phyloP scores from a whole-genome alignment of 1,140 invertebrate genomes.

The Drosophila pachea region DNA sequence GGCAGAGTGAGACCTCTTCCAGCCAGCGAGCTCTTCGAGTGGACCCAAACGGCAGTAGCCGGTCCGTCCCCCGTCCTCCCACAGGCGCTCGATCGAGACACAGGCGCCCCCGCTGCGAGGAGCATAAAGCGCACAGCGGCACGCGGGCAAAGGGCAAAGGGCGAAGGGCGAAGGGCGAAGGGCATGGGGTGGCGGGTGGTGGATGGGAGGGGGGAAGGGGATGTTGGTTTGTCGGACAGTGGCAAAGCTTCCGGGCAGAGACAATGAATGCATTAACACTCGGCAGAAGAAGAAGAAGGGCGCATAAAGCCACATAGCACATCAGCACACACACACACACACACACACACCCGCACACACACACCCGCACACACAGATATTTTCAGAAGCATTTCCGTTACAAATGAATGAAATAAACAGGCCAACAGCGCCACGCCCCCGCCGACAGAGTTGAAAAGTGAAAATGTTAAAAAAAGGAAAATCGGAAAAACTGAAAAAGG shows the following conservation, averaged over 20 bases:
- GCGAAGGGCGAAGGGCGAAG: too few relatives aligned
- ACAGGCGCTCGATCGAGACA: too few relatives aligned
- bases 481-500: not conserved
- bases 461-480: slow-evolving; percentile 1
- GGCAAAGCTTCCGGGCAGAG: slow-evolving; percentile 57
- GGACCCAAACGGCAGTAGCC: too few relatives aligned
- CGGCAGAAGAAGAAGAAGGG: not conserved
- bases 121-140: slow-evolving; percentile 68
- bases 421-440: slow-evolving; percentile 10
- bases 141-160: not conserved
- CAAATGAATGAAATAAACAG: slow-evolving; percentile 72
- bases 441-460: slow-evolving; percentile 25
- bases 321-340: slow-evolving; percentile 29
- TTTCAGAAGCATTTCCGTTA: slow-evolving; percentile 76
- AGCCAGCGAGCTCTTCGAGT: too few relatives aligned
- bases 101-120: slow-evolving; percentile 4
- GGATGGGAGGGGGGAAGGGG: too few relatives aligned
- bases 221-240: slow-evolving; percentile 59
- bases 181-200: too few relatives aligned
- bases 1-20: too few relatives aligned
- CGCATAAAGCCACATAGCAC: not conserved
- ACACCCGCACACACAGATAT: slow-evolving; percentile 55
- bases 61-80: too few relatives aligned
- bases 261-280: slow-evolving; percentile 65
- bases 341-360: slow-evolving; percentile 17